Evolutionary conservation across 2,797 vertebrate species (phyloP), one percentile per base, ranked within the genome.

Genomic region (Cossypha polioptera): DNA sequence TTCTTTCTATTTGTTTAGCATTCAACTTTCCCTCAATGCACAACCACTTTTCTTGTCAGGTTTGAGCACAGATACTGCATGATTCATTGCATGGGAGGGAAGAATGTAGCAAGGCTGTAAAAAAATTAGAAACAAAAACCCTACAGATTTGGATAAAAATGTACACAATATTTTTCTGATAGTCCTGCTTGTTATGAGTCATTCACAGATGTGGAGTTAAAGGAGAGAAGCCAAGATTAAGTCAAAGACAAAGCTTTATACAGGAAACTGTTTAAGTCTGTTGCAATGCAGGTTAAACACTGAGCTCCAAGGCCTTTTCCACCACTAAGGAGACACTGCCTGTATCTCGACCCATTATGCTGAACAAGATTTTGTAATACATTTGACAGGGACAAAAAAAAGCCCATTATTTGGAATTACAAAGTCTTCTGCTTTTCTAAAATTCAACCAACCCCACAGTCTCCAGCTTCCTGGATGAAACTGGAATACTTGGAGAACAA

Each of bases 171-270:
- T 91, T 95, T 91, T 94, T 96, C 78, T 90, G 95, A 95, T 88
- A 69, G 82, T 51, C 61, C 62, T 78, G 69, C 89, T 91, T 84
- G n/a, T 84, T 96, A 96, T 97, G 96, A 96, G 91, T 97, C 96
- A 96, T 75, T 94, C 94, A 73, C 95, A 96, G 96, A 96, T 97
- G 96, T 96, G 91, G 85, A 94, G 71, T 58, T 94, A 62, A 75
- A 92, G 91, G 79, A 94, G 35, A 86, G 82, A 84, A 90, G 96
- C 95, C 96, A 97, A 96, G 92, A 94, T 90, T 53, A 90, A 94
- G 94, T 86, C 91, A 91, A 97, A 97, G 95, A 96, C 95, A 97
- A 95, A 91, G 90, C 82, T 91, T 95, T 78, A 61, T 55, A 92
- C 82, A 96, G 95, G 95, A 96, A 97, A 95, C 76, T 76, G 86